A percentile compares a stretch with the other conserved stretches of the same genome.
Evolutionary conservation across 2,888 invertebrate genomes (phyloP).

Genomic region (Protodeltote pygarga): DNA sequence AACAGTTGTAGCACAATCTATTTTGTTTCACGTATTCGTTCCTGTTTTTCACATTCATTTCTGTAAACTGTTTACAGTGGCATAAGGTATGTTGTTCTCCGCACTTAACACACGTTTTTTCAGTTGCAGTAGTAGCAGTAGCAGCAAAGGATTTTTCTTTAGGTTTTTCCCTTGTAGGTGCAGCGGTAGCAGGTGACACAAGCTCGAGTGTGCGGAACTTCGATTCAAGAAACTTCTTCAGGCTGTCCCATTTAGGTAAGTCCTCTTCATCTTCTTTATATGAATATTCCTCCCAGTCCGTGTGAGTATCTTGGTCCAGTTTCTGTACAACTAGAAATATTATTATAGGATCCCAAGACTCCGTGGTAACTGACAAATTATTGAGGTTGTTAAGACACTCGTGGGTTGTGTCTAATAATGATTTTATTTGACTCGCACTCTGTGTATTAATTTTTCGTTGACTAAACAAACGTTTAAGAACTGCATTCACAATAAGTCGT

Average conservation of each 20-base stretch:
- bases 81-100: not conserved
- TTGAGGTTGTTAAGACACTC: slow-evolving; percentile 44
- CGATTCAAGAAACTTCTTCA: slow-evolving; percentile 37
- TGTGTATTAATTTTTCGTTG: slow-evolving; percentile 2
- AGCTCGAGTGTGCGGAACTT: slow-evolving; percentile 48
- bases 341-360: slow-evolving; percentile 43
- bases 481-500: slow-evolving; percentile 4
- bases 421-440: slow-evolving; percentile 29
- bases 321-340: slow-evolving; percentile 44
- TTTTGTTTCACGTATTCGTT: slow-evolving; percentile 2
- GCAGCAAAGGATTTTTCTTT: not conserved
- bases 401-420: slow-evolving; percentile 41
- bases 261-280: slow-evolving; percentile 18
- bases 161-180: not conserved
- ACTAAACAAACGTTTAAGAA: slow-evolving; percentile 3
- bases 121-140: not conserved
- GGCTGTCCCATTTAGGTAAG: slow-evolving; percentile 25
- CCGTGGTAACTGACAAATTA: slow-evolving; percentile 30
- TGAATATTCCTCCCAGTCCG: slow-evolving; percentile 33
- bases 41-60: not conserved
- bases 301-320: slow-evolving; percentile 41
- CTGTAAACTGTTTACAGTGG: slow-evolving; percentile 3
- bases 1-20: slow-evolving; percentile 6
- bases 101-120: not conserved
- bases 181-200: slow-evolving; percentile 2